Evolutionary conservation across 2,113 vertebrate species (phyloP).

Genomic region (Lophochroa leadbeateri): DNA sequence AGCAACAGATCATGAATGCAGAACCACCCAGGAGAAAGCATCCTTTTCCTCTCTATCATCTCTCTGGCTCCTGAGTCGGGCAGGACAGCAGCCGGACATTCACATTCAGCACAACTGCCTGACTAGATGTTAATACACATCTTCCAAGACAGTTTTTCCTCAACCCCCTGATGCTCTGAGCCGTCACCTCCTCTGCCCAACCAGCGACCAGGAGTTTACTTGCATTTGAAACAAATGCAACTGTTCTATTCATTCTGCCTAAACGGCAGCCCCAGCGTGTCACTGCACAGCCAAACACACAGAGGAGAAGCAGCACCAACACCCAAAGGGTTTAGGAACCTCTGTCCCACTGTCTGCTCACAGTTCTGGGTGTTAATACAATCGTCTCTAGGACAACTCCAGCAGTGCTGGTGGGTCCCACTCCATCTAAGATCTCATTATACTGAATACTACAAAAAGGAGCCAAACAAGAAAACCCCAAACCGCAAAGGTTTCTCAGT

Average conservation of each 20-base stretch:
- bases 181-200: background rate
- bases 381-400: background rate
- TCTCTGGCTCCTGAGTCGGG: background rate
- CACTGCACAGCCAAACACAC: background rate
- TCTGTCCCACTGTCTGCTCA: background rate
- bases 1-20: fast-evolving
- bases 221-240: fast-evolving
- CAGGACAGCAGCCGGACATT: fast-evolving
- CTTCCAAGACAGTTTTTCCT: background rate
- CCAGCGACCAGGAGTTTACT: background rate
- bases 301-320: background rate
- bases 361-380: background rate
- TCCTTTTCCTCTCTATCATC: background rate
- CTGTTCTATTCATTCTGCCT: background rate
- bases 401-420: background rate
- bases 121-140: fast-evolving
- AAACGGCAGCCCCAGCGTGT: background rate
- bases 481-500: background rate
- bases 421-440: background rate
- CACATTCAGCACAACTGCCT: background rate
- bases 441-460: background rate
- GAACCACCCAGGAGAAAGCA: background rate
- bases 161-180: background rate
- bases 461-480: background rate
- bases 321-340: background rate